Evolutionary conservation across 2,888 invertebrate genomes (phyloP), one percentile per base, ranked within the genome.

Genomic region (Eubasilissa splendida): DNA sequence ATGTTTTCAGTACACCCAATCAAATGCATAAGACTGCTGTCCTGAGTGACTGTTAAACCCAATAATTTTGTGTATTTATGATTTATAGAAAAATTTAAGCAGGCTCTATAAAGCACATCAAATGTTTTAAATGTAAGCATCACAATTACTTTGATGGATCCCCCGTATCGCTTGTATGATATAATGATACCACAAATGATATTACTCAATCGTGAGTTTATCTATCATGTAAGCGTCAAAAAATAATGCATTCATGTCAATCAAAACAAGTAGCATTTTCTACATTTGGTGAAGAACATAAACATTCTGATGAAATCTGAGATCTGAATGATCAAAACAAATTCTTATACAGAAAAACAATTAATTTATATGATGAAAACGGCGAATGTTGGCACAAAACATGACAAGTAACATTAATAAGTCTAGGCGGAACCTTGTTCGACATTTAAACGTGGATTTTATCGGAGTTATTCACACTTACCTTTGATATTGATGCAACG

Each of bases 401-500:
- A 76, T 70, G 70, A 54, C 68, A 70, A 53, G 59, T 70, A 76
- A 76, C 54, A 65, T 50, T 60, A 59, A 77, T 70, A 77, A 63
- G 65, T 50, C 60, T 65, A 77, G 77, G 80, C 77, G 77, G 77
- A 77, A 59, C 77, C 77, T 65, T 77, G 73, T 52, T 75, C 58
- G 77, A 68, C 54, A 71, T 76, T 75, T 42, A 71, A 60, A 53
- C 54, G 58, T 65, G 42, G 42, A 75, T 59, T 68, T 22, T 31
- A 52, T 54, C 12, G 14, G 14, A 50, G 65, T 53, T 52, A 54
- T 52, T 10, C 12, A 5, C 33, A 59, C 80, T 58, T 77, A 80
- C 80, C 80, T 80, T 80, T 80, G 80, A 80, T 77, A 77, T 80
- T 77, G 54, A n/a, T 74, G 22, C 12, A 59, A 63, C 80, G 66